These are phyloP conservation scores for Protonibea diacanthus DNA, from an alignment of 2,797 vertebrate species.

Conservation along the genomic window DNA sequence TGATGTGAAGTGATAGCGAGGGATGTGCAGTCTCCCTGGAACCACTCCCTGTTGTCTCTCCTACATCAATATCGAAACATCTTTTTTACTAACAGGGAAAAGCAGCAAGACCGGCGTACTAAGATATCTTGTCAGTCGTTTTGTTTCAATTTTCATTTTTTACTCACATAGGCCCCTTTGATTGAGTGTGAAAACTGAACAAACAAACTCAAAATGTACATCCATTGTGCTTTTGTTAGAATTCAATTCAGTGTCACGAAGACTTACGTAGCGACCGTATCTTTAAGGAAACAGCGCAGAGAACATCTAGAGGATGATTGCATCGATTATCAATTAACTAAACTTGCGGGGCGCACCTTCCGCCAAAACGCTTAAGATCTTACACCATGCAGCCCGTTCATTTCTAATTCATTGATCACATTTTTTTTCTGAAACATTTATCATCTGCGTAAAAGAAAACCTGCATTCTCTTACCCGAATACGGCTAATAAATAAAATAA, in stretches of 20 bases:
- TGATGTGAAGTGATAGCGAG: constrained; percentile 75
- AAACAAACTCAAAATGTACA: constrained; percentile 29
- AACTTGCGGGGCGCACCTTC: constrained; percentile 19
- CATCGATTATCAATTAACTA: constrained; percentile 67
- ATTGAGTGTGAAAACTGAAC: constrained; percentile 32
- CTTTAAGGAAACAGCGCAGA: constrained; percentile 48
- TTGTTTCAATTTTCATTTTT: constrained; percentile 51
- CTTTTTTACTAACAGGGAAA: constrained; percentile 46
- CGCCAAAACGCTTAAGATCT: constrained; percentile 17
- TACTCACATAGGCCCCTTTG: constrained; percentile 48
- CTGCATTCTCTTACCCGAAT: constrained; percentile 41
- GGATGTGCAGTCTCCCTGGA: constrained; percentile 58
- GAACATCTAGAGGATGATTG: constrained; percentile 62
- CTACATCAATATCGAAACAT: constrained; percentile 58
- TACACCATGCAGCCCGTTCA: background rate
- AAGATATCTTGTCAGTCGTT: constrained; percentile 32
- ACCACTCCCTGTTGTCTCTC: constrained; percentile 67
- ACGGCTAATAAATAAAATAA: constrained; percentile 74
- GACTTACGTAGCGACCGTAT: constrained; percentile 31
- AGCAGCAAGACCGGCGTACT: constrained; percentile 16
- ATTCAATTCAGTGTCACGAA: constrained; percentile 23
- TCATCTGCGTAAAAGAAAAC: constrained; percentile 32
- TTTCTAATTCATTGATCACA: background rate
- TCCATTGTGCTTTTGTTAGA: constrained; percentile 23
- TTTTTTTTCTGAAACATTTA: constrained; percentile 63